These are phyloP conservation scores for Mallotus villosus DNA, from an alignment of 2,797 vertebrate species.

Conservation along the genomic window DNA sequence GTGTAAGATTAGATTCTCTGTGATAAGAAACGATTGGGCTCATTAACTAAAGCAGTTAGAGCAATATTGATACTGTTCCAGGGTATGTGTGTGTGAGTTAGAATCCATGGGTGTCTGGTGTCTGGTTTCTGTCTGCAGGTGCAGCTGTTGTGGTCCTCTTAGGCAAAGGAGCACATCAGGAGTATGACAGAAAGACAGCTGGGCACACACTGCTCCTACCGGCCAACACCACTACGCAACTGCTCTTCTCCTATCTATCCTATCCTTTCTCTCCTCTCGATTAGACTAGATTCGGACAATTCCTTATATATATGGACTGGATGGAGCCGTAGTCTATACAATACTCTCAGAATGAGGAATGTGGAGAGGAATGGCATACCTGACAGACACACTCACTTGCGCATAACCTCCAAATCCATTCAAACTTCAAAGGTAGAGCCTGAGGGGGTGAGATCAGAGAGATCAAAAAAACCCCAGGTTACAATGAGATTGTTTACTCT, in stretches of 20 bases:
- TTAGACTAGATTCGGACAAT: no score
- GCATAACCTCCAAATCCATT: slow-evolving; percentile 5
- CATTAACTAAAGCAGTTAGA: no score
- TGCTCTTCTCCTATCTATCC: not conserved
- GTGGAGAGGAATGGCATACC: no score
- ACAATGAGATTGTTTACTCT: slow-evolving; percentile 5
- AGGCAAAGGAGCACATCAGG: slow-evolving; percentile 2
- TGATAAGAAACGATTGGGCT: no score
- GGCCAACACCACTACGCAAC: not conserved
- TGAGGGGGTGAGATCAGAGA: not conserved
- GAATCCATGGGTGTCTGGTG: not conserved
- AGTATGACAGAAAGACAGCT: not conserved
- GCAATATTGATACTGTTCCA: no score
- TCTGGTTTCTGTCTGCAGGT: not conserved
- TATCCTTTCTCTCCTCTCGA: not conserved
- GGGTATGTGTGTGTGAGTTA: not conserved
- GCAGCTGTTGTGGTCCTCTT: not conserved
- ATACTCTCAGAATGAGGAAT: not conserved
- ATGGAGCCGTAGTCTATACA: no score
- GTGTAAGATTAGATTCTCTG: no score
- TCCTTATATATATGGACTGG: no score
- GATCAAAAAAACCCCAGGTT: not conserved
- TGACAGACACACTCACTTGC: slow-evolving; percentile 15
- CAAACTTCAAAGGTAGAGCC: slow-evolving; percentile 3
- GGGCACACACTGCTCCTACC: not conserved